Percentiles rank a stretch among this genome's conserved stretches.
phyloP scores from a whole-genome alignment of 2,113 vertebrate genomes.

The Oryctolagus cuniculus region DNA sequence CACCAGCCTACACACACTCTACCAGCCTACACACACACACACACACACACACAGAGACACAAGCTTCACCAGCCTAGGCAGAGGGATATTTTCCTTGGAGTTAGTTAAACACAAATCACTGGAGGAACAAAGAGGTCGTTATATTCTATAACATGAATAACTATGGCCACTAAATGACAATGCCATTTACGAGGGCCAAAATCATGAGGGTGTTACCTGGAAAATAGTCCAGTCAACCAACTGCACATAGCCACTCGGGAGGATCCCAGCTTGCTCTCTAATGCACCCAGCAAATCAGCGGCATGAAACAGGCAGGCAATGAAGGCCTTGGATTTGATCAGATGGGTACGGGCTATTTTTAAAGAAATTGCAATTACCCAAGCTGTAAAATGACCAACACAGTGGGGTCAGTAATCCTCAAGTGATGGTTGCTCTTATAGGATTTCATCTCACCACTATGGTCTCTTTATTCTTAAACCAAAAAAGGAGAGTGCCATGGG shows the following conservation, averaged over 20 bases:
- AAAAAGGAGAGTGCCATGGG: background rate
- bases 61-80: background rate
- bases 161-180: background rate
- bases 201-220: background rate
- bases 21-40: background rate
- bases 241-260: conserved; percentile 33
- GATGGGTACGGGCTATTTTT: conserved; percentile 8
- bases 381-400: conserved; percentile 50
- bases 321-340: conserved; percentile 44
- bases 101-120: conserved; percentile 8
- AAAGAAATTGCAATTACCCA: conserved; percentile 43
- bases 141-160: background rate
- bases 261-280: background rate
- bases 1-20: background rate
- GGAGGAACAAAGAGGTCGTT: background rate
- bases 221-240: conserved; percentile 26
- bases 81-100: conserved; percentile 6
- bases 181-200: conserved; percentile 35
- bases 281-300: background rate
- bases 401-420: background rate
- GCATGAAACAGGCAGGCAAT: conserved; percentile 36
- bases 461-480: conserved; percentile 26
- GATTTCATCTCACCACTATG: background rate
- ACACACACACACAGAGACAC: too few species aligned
- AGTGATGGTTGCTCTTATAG: background rate